Base-by-base conservation (phyloP, 1,140 invertebrate genomes). In the Coptotermes formosanus region DNA sequence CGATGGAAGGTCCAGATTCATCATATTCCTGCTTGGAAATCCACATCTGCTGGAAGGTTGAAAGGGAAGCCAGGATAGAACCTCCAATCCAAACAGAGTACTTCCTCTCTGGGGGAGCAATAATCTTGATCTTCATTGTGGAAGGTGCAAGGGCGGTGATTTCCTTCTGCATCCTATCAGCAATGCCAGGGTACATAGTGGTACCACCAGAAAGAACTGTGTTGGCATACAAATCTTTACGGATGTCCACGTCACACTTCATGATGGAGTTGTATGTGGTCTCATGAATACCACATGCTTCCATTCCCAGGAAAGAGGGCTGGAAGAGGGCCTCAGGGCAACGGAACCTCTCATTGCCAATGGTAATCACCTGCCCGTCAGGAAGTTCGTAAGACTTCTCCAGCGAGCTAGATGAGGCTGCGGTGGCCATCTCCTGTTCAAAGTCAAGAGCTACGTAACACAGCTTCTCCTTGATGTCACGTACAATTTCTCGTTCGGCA, bases 301-400 rank as follows among this genome's bases (percentile, higher is more conserved):
- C 97, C 97, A 98, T 98, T 91, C 97, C 96, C 92, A 98, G 91
- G 95, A 98, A 98, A 86, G 96, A 97, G 88, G 97, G 97, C 92
- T 98, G 97, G 96, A 99, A 99, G 87, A 99, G 94, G 88, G 98
- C 97, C 91, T 99, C 98, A 64, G 98, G 98, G 92, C 97, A 99
- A 93, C 98, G 96, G 97, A 99, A 98, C 90, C 98, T 94, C 92
- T 99, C 97, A 92, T 98, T 98, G 88, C 97, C 98, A 89, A 95
- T 98, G 92, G 97, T 98, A 93, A 98, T 98, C 89, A 99, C 97
- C 92, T 97, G 97, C 89, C 96, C 98, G 91, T 98, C 97, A 89
- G 97, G 97, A 90, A 98, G 93, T 92, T 98, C 97, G 91, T 98
- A 99, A 88, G 95, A 96, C 93, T 98, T 98, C 91, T 98, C 97